These are phyloP conservation scores for Camelus bactrianus DNA, from an alignment of 2,113 vertebrate species.

Conservation along the genomic window DNA sequence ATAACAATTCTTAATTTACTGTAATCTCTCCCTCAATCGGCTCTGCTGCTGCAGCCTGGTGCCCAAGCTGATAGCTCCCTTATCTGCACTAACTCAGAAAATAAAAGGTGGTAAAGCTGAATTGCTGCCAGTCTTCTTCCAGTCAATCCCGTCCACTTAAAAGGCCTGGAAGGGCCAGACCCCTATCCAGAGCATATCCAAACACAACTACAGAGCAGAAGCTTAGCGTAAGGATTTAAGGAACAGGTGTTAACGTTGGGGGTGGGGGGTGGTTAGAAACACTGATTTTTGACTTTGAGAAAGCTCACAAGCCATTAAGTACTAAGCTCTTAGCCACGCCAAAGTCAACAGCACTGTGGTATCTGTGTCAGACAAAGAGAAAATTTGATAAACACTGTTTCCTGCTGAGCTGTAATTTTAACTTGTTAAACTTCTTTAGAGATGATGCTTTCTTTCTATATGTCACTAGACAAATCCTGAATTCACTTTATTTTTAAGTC, in stretches of 20 bases:
- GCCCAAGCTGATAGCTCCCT: constrained; percentile 75
- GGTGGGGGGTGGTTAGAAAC: not conserved
- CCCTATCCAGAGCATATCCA: constrained; percentile 50
- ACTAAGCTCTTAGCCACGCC: not conserved
- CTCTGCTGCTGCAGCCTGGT: constrained; percentile 63
- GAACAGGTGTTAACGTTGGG: not conserved
- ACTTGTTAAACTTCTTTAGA: not conserved
- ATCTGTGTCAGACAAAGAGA: constrained; percentile 14
- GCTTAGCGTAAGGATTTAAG: constrained; percentile 39
- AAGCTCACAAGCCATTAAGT: constrained; percentile 55
- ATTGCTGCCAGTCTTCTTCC: constrained; percentile 75
- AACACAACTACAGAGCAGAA: not conserved
- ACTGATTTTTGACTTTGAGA: constrained; percentile 66
- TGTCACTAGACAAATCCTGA: not conserved
- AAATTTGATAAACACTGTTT: not conserved
- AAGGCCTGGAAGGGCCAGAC: constrained; percentile 66
- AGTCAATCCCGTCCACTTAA: constrained; percentile 64
- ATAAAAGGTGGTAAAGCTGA: constrained; percentile 76
- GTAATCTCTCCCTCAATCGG: constrained; percentile 78
- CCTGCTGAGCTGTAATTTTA: not conserved
- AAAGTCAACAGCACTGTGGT: not conserved
- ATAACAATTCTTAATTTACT: constrained; percentile 85
- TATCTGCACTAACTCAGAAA: constrained; percentile 82
- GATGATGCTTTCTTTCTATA: not conserved
- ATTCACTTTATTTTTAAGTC: constrained; percentile 2